A percentile compares a stretch with the other conserved stretches of the same genome.
These are phyloP conservation scores for Triplophysa dalaica DNA, from an alignment of 2,113 vertebrate species.

Conservation along the genomic window DNA sequence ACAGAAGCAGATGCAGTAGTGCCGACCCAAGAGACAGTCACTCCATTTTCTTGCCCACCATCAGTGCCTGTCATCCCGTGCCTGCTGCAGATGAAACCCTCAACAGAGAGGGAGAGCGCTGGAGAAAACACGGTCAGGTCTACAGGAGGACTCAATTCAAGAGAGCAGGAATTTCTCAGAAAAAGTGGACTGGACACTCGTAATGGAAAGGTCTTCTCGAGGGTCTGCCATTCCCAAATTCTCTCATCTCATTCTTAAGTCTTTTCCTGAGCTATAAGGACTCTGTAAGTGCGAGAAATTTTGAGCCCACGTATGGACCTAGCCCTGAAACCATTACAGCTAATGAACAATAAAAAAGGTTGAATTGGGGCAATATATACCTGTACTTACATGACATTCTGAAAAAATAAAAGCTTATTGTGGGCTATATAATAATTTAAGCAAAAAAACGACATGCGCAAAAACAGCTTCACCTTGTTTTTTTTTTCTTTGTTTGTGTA, in stretches of 20 bases:
- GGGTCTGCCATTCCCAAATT: conserved; percentile 64
- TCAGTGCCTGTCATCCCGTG: conserved; percentile 78
- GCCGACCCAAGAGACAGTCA: conserved; percentile 55
- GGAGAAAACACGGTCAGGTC: conserved; percentile 66
- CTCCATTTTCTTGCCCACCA: conserved; percentile 56
- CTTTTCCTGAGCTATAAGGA: background rate
- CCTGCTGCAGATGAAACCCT: conserved; percentile 71
- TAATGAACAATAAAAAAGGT: conserved; percentile 6
- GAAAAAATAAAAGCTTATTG: background rate
- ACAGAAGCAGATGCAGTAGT: conserved; percentile 70
- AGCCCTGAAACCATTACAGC: conserved; percentile 7
- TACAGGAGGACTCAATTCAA: conserved; percentile 61
- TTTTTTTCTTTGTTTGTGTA: conserved; percentile 1
- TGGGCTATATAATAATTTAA: conserved; percentile 21
- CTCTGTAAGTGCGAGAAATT: conserved; percentile 25
- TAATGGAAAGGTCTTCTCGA: conserved; percentile 57
- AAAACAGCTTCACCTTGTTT: background rate
- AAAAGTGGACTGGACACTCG: conserved; percentile 53
- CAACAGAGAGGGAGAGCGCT: conserved; percentile 38
- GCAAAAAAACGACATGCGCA: background rate
- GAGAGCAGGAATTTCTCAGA: conserved; percentile 70
- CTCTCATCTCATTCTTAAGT: conserved; percentile 57
- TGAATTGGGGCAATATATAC: background rate
- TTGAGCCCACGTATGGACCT: background rate
- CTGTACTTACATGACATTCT: background rate